Evolutionary conservation across 2,797 vertebrate species (phyloP).

Genomic region (Leontopithecus rosalia): DNA sequence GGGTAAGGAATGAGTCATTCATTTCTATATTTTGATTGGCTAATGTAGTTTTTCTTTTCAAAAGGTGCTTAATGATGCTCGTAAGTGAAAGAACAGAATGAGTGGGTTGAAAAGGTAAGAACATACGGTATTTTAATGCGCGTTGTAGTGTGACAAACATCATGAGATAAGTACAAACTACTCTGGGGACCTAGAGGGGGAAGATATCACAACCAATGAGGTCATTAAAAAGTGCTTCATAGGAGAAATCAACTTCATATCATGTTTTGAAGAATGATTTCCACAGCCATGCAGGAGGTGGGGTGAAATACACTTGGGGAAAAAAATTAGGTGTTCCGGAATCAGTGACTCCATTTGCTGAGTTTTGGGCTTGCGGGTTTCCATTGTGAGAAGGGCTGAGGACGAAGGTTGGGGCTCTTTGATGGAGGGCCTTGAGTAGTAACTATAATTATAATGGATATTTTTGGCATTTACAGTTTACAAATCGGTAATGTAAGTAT

Average conservation of each 20-base stretch:
- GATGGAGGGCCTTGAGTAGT: background rate
- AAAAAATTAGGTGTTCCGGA: background rate
- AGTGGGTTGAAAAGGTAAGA: background rate
- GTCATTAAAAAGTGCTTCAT: background rate
- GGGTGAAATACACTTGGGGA: background rate
- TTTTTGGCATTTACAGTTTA: background rate
- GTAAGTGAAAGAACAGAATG: conserved; percentile 16
- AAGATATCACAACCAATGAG: background rate
- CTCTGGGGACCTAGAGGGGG: background rate
- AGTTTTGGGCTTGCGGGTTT: background rate
- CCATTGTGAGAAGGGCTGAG: background rate
- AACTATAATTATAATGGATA: background rate
- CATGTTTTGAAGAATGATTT: background rate
- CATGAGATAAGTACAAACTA: background rate
- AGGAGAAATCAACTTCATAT: background rate
- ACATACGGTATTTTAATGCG: background rate
- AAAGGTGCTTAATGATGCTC: background rate
- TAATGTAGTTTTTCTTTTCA: background rate
- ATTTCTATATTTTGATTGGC: background rate
- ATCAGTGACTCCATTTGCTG: background rate
- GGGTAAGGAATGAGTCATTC: background rate
- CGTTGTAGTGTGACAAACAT: background rate
- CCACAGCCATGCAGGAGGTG: background rate
- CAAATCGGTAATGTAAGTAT: background rate
- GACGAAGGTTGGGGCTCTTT: background rate